Evolutionary conservation across 1,140 invertebrate species (phyloP), one percentile per base, ranked within the genome.

Genomic region (Brachionus asplanchnoidis): DNA sequence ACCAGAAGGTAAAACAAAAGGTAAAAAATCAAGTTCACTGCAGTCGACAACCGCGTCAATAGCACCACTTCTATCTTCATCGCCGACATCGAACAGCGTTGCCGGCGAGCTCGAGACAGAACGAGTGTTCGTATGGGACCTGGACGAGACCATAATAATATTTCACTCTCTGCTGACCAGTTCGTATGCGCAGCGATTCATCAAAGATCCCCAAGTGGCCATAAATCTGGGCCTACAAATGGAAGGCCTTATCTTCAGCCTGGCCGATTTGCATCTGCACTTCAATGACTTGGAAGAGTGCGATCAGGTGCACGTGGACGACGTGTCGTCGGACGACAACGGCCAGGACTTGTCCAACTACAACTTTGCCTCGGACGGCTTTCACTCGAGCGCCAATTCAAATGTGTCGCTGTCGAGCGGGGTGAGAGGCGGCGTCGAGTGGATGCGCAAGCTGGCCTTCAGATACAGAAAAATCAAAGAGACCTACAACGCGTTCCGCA

Each of bases 271-370:
- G 44, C 95, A 98, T 91, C 95, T 99, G 90, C 98, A 98, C 90
- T 97, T 97, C 90, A 97, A 97, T 89, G 97, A 98, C 91, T 93
- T 99, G 87, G 96, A 98, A 92, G 95, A 98, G 86, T 98, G 96
- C 90, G 96, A 98, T 92, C 96, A 98, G 92, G 95, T 97, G 75
- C 96, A 98, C 91, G 97, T 98, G 90, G 96, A 99, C 88, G 96
- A 98, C 87, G 95, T 97, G 14, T 95, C 95, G 26, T 95, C 95
- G 0, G 97, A 99, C 88, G 97, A 99, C 89, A 98, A 97, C 88
- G 96, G 96, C 0, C 96, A 98, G 90, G 96, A 98, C 88, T 91
- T 98, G 36, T 92, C 94, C 82, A 94, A 94, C 85, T 98, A 98
- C 89, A 97, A 98, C 89, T 98, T 99, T 88, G 91, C 93, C n/a